Evolutionary conservation across 2,797 vertebrate genomes (phyloP).

Genomic region (Danio kyathit): DNA sequence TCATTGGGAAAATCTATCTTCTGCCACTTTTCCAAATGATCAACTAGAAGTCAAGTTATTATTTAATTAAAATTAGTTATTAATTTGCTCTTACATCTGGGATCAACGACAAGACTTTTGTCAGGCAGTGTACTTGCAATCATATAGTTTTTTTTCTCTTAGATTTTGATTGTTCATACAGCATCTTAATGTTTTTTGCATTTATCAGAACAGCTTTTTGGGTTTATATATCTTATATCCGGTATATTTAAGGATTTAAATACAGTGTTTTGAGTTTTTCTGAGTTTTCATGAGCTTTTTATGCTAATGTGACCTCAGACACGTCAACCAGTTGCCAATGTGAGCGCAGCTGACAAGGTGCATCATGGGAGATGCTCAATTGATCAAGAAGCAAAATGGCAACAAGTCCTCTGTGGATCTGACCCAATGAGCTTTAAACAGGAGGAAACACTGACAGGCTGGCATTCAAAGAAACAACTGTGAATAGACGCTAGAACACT

Average conservation of each 20-base stretch:
- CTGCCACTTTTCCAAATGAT: no score
- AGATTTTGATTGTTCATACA: no score
- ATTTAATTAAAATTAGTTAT: no score
- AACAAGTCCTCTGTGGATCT: slow-evolving; percentile 43
- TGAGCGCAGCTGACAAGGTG: slow-evolving; percentile 75
- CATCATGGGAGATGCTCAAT: slow-evolving; percentile 79
- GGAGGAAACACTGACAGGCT: slow-evolving; percentile 20
- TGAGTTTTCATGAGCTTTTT: slow-evolving; percentile 33
- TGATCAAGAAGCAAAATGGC: slow-evolving; percentile 70
- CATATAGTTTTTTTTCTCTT: no score
- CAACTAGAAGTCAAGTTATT: no score
- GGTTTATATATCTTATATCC: no score
- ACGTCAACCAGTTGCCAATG: slow-evolving; percentile 74
- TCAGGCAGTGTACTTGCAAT: no score
- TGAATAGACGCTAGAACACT: slow-evolving; percentile 17
- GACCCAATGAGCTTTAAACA: slow-evolving; percentile 43
- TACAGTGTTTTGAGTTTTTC: slow-evolving; percentile 25
- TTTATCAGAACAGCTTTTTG: no score
- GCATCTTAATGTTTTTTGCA: no score
- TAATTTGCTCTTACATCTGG: no score
- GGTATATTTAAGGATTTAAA: neutral
- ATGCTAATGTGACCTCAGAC: slow-evolving; percentile 77
- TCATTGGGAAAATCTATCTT: no score
- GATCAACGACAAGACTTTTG: no score
- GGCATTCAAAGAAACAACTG: slow-evolving; percentile 24